Base-by-base conservation (phyloP, 2,797 vertebrate genomes). In the Coregonus suidteri region DNA sequence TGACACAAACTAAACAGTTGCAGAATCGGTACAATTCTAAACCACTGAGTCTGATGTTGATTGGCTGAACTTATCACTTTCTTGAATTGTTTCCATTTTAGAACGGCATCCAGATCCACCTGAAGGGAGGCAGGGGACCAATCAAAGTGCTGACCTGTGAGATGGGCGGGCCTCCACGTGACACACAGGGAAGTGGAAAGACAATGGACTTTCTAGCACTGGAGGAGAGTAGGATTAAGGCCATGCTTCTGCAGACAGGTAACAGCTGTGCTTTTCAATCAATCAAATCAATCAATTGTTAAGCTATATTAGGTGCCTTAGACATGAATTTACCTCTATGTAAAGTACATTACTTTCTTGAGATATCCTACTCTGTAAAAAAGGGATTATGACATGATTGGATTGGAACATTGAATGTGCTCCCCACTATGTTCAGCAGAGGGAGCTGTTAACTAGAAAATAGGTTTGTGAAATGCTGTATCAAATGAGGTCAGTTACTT, bases 61-160 rank as follows among this genome's bases (percentile, higher is more conserved):
- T 20, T 25, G n/a, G 68, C 37, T 4, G 18, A 47, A 51, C 13
- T 6, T 4, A 47, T 70, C 7, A 30, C 30, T 54, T n/a, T 73
- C 20, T 4, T 53, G 3, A 53, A 14, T 56, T 41, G 13, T 64
- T 31, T 77, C 18, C 64, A 15, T 6, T 79, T 56, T 77, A 99
- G 97, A 94, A 97, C 73, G 92, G 87, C 6, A 94, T 98, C 90
- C 92, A 96, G 81, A 89, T 98, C n/a, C 95, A 95, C 0, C 91
- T 99, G 77, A 96, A 94, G 82, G 96, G 94, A 69, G 94, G 91
- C 37, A 93, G 87, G 37, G 96, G 97, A 7, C 96, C 97, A 37
- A 95, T 98, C 73, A 88, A 91, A 0, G 95, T 97, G 1, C 87
- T 94, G 84, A 86, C 96, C 0, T 96, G 96, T 73, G 96, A 97